Conservation (phyloP, 2,888 invertebrate species). For the Melinopterus prodromus region DNA sequence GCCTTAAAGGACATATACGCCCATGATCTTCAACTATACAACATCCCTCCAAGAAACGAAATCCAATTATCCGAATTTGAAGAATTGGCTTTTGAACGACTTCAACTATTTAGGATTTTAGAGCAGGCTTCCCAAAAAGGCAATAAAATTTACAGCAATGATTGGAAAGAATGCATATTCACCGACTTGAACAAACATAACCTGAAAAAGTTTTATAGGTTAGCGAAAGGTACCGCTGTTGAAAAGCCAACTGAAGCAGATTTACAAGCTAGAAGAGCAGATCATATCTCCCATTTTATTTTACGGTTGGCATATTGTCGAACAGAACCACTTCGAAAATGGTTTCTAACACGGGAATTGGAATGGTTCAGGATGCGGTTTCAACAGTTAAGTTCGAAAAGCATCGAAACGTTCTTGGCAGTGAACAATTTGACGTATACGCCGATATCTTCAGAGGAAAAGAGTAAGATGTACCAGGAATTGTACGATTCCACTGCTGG, state of each 20-base stretch:
- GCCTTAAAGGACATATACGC: slow-evolving; percentile 69
- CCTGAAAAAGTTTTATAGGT: slow-evolving; percentile 69
- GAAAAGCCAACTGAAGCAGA: slow-evolving; percentile 68
- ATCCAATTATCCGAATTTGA: slow-evolving; percentile 87
- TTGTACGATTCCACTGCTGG: slow-evolving; percentile 69
- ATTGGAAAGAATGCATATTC: slow-evolving; percentile 72
- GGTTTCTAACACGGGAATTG: slow-evolving; percentile 89
- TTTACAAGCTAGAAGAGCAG: slow-evolving; percentile 74
- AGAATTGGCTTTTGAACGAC: slow-evolving; percentile 83
- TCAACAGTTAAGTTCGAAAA: slow-evolving; percentile 68
- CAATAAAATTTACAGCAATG: slow-evolving; percentile 69
- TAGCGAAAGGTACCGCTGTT: slow-evolving; percentile 67
- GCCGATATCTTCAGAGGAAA: slow-evolving; percentile 74
- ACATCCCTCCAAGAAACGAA: slow-evolving; percentile 75
- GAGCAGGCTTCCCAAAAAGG: slow-evolving; percentile 77
- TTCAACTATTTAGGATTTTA: slow-evolving; percentile 79
- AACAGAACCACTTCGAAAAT: slow-evolving; percentile 82
- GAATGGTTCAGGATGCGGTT: slow-evolving; percentile 89
- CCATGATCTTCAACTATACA: slow-evolving; percentile 83
- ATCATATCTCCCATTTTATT: slow-evolving; percentile 94
- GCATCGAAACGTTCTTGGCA: slow-evolving; percentile 72
- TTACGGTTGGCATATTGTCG: slow-evolving; percentile 90
- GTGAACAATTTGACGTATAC: slow-evolving; percentile 73
- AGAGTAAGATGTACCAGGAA: slow-evolving; percentile 67
- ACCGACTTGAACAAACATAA: slow-evolving; percentile 74